These are phyloP conservation scores for Andrena bucephala DNA, from an alignment of 2,888 invertebrate species.

Conservation along the genomic window DNA sequence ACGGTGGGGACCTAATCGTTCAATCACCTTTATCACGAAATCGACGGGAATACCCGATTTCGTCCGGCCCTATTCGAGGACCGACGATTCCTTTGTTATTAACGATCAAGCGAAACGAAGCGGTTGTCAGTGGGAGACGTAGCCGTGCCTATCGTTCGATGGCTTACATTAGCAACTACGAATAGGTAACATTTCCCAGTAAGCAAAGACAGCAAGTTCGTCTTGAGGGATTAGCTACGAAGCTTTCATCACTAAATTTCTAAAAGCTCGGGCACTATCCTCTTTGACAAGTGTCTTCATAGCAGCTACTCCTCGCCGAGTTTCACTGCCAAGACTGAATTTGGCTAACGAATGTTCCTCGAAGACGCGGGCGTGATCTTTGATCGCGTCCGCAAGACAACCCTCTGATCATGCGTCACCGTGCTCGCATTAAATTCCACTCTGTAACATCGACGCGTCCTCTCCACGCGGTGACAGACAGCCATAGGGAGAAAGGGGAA, in stretches of 20 bases:
- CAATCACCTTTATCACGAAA: slow-evolving; percentile 76
- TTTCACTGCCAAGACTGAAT: slow-evolving; percentile 18
- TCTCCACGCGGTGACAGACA: slow-evolving; percentile 52
- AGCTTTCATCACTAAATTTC: no score
- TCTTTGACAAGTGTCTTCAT: slow-evolving; percentile 49
- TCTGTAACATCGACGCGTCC: slow-evolving; percentile 82
- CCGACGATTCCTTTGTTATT: neutral
- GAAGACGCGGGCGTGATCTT: slow-evolving; percentile 42
- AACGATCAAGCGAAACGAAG: no score
- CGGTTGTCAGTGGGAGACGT: no score
- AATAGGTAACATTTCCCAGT: no score
- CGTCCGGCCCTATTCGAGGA: neutral
- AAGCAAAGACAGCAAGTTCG: no score
- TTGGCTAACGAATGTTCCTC: slow-evolving; percentile 22
- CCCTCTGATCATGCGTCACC: slow-evolving; percentile 69
- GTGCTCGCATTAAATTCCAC: slow-evolving; percentile 83
- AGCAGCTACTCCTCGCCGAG: slow-evolving; percentile 30
- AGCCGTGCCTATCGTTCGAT: no score
- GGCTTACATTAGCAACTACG: no score
- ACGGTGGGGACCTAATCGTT: slow-evolving; percentile 64
- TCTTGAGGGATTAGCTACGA: no score
- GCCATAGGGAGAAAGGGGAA: slow-evolving; percentile 41
- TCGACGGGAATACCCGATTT: slow-evolving; percentile 63
- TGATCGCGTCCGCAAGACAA: slow-evolving; percentile 27
- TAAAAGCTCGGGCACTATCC: no score